Evolutionary conservation across 2,888 invertebrate genomes (phyloP).

Genomic region (Philhelius pedissequus): DNA sequence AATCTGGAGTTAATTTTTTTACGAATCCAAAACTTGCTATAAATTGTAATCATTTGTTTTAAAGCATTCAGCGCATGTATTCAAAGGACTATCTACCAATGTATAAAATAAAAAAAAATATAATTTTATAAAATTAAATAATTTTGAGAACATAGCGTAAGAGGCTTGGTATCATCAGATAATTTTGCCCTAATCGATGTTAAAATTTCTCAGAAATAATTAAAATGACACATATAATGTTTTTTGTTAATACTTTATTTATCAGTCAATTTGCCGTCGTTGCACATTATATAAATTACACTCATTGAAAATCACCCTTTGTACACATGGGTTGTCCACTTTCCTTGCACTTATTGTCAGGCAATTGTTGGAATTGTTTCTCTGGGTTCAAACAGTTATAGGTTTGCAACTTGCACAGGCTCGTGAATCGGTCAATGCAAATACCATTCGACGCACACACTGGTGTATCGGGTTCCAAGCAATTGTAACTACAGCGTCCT

Average conservation of each 20-base stretch:
- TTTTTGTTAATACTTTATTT: not conserved
- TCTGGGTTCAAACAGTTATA: conserved; percentile 73
- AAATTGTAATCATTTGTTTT: no score
- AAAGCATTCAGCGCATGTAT: no score
- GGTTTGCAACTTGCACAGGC: conserved; percentile 70
- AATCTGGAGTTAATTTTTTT: no score
- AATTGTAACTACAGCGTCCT: conserved; percentile 70
- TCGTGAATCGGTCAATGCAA: conserved; percentile 71
- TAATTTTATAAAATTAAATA: no score
- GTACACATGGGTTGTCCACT: not conserved
- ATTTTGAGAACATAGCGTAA: no score
- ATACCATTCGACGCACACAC: conserved; percentile 72
- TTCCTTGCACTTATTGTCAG: conserved; percentile 71
- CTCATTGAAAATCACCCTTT: not conserved
- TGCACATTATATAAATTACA: not conserved
- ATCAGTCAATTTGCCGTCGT: not conserved
- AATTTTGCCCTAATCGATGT: no score
- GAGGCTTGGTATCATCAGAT: no score
- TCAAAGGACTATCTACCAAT: no score
- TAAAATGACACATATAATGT: not conserved
- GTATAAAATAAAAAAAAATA: no score
- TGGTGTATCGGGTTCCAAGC: conserved; percentile 67
- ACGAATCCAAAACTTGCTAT: no score
- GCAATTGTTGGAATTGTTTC: conserved; percentile 71
- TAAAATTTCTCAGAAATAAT: not conserved